Evolutionary conservation across 2,113 vertebrate genomes (phyloP).

Genomic region (Aldabrachelys gigantea): DNA sequence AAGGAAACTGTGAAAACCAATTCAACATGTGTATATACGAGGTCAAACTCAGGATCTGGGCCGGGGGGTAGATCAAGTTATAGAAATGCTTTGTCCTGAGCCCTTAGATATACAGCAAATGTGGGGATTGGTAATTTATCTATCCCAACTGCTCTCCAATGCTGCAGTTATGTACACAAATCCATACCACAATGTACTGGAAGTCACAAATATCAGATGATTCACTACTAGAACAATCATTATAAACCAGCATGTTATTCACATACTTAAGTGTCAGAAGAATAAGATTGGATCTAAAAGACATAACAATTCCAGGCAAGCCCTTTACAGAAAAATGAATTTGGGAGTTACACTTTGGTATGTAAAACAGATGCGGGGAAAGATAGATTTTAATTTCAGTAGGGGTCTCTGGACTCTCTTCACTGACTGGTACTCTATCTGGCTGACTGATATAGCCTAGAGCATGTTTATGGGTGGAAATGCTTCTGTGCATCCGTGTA

Average conservation of each 20-base stretch:
- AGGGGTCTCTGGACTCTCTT: background rate
- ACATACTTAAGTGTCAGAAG: background rate
- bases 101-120: background rate
- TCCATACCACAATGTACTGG: background rate
- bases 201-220: background rate
- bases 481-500: background rate
- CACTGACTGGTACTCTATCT: background rate
- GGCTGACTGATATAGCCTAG: background rate
- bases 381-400: background rate
- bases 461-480: background rate
- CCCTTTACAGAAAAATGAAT: background rate
- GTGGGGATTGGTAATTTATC: background rate
- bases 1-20: background rate
- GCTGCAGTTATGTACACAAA: background rate
- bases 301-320: background rate
- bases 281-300: background rate
- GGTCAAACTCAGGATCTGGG: background rate
- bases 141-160: background rate
- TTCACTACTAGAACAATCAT: background rate
- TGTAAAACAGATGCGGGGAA: background rate
- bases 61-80: background rate
- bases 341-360: background rate
- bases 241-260: background rate
- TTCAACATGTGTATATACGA: background rate
- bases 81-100: background rate